These are phyloP conservation scores for Noctilio leporinus DNA, from an alignment of 2,113 vertebrate species.

Conservation along the genomic window DNA sequence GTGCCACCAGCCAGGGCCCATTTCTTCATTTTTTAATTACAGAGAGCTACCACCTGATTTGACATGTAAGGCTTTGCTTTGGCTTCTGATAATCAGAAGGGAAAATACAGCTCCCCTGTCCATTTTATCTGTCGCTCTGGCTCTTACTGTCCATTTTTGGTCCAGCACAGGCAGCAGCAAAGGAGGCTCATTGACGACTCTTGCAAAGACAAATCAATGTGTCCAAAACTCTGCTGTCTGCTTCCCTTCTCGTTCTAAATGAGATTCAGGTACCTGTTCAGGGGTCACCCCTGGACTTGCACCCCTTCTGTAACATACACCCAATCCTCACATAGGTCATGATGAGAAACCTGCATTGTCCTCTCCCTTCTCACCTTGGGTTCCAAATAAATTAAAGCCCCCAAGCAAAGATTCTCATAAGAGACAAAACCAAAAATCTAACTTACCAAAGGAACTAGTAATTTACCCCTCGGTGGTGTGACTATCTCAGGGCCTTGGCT, in stretches of 20 bases:
- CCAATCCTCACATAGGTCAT: not conserved
- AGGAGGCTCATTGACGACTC: not conserved
- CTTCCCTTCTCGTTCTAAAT: not conserved
- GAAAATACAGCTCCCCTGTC: not conserved
- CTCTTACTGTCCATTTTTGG: not conserved
- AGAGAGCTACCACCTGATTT: not conserved
- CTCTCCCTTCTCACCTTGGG: not conserved
- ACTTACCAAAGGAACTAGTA: not conserved
- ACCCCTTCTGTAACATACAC: rapidly evolving
- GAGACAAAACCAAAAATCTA: constrained; percentile 19
- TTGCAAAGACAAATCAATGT: not conserved
- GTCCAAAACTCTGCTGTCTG: not conserved
- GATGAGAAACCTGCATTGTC: rapidly evolving
- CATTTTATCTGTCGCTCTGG: not conserved
- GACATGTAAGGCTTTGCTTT: not conserved
- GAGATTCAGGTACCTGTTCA: rapidly evolving
- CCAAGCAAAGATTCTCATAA: not conserved
- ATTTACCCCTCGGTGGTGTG: constrained; percentile 15
- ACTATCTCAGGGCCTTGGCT: not conserved
- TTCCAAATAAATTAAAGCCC: constrained; percentile 3
- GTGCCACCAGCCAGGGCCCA: too few relatives aligned
- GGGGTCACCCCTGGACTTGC: too few relatives aligned
- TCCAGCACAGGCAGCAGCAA: too few relatives aligned
- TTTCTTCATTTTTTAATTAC: not conserved
- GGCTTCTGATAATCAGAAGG: not conserved